These are phyloP conservation scores for Trichomalopsis sarcophagae DNA, from an alignment of 1,140 invertebrate species.

Conservation along the genomic window DNA sequence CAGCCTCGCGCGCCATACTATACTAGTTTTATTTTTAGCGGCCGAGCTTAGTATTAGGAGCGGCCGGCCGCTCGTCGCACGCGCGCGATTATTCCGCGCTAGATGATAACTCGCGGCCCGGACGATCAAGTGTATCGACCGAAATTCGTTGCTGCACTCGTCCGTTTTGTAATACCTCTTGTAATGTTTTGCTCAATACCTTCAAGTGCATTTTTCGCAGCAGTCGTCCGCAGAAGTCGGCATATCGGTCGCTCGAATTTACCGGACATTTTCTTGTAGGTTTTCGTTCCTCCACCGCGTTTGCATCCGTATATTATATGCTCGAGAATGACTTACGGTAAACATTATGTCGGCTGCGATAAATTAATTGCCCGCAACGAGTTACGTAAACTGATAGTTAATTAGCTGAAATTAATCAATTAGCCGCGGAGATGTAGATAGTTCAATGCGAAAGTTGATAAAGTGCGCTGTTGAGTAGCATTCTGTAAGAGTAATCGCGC, in stretches of 20 bases:
- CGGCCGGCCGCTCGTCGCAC: background rate
- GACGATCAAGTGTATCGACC: constrained; percentile 15
- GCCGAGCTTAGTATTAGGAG: constrained; percentile 48
- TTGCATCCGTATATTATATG: background rate
- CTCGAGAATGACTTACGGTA: background rate
- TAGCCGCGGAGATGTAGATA: background rate
- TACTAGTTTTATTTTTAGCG: constrained; percentile 58
- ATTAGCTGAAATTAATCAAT: constrained; percentile 26
- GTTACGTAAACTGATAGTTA: constrained; percentile 17
- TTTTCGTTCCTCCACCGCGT: too few species aligned
- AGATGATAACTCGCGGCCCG: constrained; percentile 57
- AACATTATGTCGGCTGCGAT: background rate
- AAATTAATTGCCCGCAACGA: background rate
- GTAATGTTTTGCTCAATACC: too few species aligned
- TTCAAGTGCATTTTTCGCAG: too few species aligned
- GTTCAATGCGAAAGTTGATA: background rate
- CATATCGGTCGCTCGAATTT: background rate
- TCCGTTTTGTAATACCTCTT: too few species aligned
- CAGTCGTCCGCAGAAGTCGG: too few species aligned
- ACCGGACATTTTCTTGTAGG: background rate
- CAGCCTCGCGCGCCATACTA: constrained; percentile 41
- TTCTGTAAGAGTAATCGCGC: background rate
- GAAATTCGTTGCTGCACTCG: constrained; percentile 33
- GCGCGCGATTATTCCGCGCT: constrained; percentile 58
- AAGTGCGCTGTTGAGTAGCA: too few species aligned